Base-by-base conservation (phyloP, 2,113 vertebrate genomes). In the Jacana jacana region DNA sequence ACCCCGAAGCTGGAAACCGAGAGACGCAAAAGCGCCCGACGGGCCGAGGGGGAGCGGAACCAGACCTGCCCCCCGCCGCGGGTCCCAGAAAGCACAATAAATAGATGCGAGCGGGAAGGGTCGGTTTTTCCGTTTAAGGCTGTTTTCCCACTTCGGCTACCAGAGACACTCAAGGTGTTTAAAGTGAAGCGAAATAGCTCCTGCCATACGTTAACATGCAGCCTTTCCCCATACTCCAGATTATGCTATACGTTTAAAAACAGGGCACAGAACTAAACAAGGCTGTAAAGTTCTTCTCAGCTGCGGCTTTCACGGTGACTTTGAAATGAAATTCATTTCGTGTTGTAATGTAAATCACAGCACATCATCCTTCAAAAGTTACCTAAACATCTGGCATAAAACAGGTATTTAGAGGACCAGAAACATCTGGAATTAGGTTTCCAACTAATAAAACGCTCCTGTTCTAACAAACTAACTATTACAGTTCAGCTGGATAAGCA, bases 11-110 rank as follows among this genome's bases (percentile, higher is more conserved):
- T 12, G 48, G 30, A 17, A 9, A 30, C 7, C 6, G 0, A n/a
- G 63, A 64, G 2, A 0, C 19, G 0, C 0, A 22, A 22, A 37
- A 7, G 6, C n/a, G 17, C 1, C 11, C 5, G 19, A 7, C 5
- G 3, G n/a, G 58, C n/a, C 4, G n/a, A 15, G 61, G 33, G 7
- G 14, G 2, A 10, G 13, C n/a, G 5, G 37, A 6, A 6, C 2
- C 17, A 24, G 55, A 4, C 12, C 63, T 22, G 2, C 20, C 10
- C 19, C 11, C 58, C 19, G 7, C 52, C 22, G 5, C 69, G 9
- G 4, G 10, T 1, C 39, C 2, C 24, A 27, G 31, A 28, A 37
- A 64, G 11, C 2, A 12, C 30, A 51, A 13, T 5, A 1, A n/a
- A 65, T 6, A 27, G 18, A 1, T 0, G 11, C 22, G 35, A 69